Evolutionary conservation across 1,140 invertebrate species (phyloP), one percentile per base, ranked within the genome.

Genomic region (Bemisia tabaci): DNA sequence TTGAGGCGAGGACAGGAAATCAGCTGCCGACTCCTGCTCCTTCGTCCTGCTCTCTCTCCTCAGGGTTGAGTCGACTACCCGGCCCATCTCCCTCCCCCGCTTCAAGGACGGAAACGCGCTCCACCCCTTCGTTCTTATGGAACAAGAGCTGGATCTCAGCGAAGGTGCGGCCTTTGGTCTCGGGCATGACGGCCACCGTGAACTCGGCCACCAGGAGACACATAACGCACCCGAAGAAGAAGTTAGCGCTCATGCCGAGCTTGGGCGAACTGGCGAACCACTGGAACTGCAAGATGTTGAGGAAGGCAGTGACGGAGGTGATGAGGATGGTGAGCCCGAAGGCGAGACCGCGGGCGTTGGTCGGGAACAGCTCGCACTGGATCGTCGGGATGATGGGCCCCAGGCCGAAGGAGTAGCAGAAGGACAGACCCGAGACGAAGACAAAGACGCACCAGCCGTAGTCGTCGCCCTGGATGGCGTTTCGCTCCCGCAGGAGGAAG

Each of bases 181-280:
- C 91, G 0, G 90, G 90, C 21, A 94, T 81, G 66, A 86, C 80
- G 62, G 79, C 78, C 25, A 87, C 77, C 0, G 84, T 81, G 71
- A 87, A 87, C 0, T 69, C 22, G 21, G 65, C 62, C 24, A 88
- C 83, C 0, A 83, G 25, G 9, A 86, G 76, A 60, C 87, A 89
- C 74, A 84, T 85, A 0, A 80, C 79, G 11, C 85, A 80, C 75
- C 95, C 95, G 22, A 92, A 78, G 81, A 87, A 91, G 79, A 92
- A 95, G 2, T 87, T 86, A 2, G 82, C 82, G 71, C 87, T 84
- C 58, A 82, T 82, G 5, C 87, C 87, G 5, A 92, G 77, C 33
- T 5, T 9, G 5, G 33, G 33, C 0, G 78, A 75, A 0, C 78
- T 71, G 0, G 78, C 76, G 2, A 95, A 75, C 0, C 80, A 73